Conservation (phyloP, 2,888 invertebrate species). For the Yponomeuta evonymella region DNA sequence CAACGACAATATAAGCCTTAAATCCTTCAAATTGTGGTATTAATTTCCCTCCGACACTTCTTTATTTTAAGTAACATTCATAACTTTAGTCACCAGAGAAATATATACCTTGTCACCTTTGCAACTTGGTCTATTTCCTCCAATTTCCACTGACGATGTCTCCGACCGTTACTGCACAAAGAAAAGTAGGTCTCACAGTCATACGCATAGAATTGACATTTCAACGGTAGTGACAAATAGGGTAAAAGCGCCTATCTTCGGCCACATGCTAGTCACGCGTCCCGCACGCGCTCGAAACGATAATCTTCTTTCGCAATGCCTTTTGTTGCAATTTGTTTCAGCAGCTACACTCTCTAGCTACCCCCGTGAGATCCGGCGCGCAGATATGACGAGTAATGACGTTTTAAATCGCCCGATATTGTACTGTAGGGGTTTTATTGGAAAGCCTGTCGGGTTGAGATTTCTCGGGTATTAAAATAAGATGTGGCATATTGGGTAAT, state of each 20-base stretch:
- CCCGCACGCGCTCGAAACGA: constrained; percentile 62
- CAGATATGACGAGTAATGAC: constrained; percentile 71
- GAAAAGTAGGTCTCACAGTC: constrained; percentile 13
- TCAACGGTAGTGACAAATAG: constrained; percentile 24
- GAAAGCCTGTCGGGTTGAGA: constrained; percentile 18
- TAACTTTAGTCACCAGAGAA: constrained; percentile 10
- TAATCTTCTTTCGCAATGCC: constrained; percentile 69
- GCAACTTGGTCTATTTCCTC: constrained; percentile 21
- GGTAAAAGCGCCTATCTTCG: constrained; percentile 51
- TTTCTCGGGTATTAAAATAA: constrained; percentile 12
- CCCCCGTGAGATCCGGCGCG: constrained; percentile 58
- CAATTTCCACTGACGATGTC: background rate
- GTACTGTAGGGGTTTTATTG: constrained; percentile 38
- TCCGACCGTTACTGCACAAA: fast-evolving
- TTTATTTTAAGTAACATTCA: constrained; percentile 55
- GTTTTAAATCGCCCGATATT: constrained; percentile 60
- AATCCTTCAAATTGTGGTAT: constrained; percentile 74
- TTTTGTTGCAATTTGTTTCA: constrained; percentile 73
- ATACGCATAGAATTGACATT: constrained; percentile 27
- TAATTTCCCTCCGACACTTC: constrained; percentile 74
- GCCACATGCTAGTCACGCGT: constrained; percentile 65
- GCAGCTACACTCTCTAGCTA: constrained; percentile 44
- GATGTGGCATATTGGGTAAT: background rate
- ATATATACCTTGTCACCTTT: constrained; percentile 18
- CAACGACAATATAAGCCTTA: constrained; percentile 68